phyloP scores from a whole-genome alignment of 2,888 invertebrate genomes.

The Trachelus tabidus region DNA sequence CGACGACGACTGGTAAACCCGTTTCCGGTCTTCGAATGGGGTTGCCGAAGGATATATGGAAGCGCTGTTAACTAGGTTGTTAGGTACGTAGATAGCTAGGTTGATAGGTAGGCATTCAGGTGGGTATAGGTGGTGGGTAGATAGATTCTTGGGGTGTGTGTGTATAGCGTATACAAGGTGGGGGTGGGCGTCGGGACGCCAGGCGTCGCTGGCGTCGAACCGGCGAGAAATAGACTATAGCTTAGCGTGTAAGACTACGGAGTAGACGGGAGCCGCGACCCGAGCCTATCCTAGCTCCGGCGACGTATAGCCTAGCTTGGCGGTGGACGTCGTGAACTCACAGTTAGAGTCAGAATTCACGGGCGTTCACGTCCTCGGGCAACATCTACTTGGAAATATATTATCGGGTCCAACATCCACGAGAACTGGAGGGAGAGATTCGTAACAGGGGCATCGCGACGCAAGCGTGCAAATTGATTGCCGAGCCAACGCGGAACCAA shows the following conservation, averaged over 20 bases:
- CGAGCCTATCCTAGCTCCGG: neutral
- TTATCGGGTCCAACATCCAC: neutral
- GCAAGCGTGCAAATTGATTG: neutral
- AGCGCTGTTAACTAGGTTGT: neutral
- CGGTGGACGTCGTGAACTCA: neutral
- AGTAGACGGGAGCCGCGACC: neutral
- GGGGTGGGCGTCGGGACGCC: constrained; percentile 37
- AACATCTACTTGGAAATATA: neutral
- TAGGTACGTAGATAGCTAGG: neutral
- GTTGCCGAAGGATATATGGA: neutral
- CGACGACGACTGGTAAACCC: neutral
- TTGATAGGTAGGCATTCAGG: neutral
- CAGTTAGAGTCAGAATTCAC: neutral
- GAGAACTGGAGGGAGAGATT: neutral
- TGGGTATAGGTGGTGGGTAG: neutral
- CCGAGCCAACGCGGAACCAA: neutral
- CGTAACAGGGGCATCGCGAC: neutral
- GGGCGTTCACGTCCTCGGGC: neutral
- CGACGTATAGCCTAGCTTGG: neutral
- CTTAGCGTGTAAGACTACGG: neutral
- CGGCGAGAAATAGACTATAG: constrained; percentile 27
- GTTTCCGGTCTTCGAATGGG: neutral
- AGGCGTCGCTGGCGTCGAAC: constrained; percentile 44
- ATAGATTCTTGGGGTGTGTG: neutral
- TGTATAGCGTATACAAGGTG: neutral